phyloP scores from a whole-genome alignment of 2,888 invertebrate genomes.

The Caradrina clavipalpis region DNA sequence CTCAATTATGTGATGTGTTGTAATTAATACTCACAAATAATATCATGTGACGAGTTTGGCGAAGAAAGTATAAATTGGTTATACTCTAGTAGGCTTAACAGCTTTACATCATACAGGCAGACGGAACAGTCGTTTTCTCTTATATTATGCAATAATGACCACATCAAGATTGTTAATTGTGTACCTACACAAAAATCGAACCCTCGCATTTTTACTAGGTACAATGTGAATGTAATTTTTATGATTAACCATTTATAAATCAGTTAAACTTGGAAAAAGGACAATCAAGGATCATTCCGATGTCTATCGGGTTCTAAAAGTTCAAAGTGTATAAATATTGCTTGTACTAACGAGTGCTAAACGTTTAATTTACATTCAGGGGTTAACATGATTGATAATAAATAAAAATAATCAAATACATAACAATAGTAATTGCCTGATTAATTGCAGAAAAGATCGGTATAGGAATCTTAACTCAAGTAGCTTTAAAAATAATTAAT shows the following conservation, averaged over 20 bases:
- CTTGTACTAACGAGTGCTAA: not conserved
- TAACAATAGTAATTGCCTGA: too few relatives aligned
- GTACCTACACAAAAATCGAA: constrained; percentile 17
- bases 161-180: constrained; percentile 23
- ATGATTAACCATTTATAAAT: not conserved
- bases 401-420: too few relatives aligned
- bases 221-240: not conserved
- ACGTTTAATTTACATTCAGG: not conserved
- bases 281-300: not conserved
- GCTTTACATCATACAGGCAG: constrained; percentile 54
- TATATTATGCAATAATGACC: constrained; percentile 50
- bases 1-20: constrained; percentile 10
- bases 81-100: constrained; percentile 54
- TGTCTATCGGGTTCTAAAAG: not conserved
- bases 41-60: constrained; percentile 43
- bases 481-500: too few relatives aligned
- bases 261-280: constrained; percentile 5
- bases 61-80: constrained; percentile 58
- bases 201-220: constrained; percentile 6
- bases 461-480: too few relatives aligned
- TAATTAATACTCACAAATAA: constrained; percentile 41
- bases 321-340: too few relatives aligned
- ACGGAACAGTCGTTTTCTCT: constrained; percentile 52
- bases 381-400: too few relatives aligned
- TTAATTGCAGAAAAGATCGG: too few relatives aligned